Percentiles rank a stretch among this genome's conserved stretches.
These are phyloP conservation scores for Trichoplusia ni DNA, from an alignment of 1,140 invertebrate species.

Conservation along the genomic window DNA sequence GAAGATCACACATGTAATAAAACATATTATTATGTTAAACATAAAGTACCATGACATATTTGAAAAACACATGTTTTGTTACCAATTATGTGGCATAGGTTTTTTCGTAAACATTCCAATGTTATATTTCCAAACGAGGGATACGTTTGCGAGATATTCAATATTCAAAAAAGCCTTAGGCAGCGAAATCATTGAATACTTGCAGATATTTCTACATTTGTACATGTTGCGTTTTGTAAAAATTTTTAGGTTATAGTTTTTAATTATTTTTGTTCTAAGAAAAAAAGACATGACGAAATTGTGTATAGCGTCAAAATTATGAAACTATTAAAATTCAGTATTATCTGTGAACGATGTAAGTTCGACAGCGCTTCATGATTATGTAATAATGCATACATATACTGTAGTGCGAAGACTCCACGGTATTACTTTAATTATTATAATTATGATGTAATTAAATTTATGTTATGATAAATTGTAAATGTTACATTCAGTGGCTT, in stretches of 20 bases:
- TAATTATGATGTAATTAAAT: constrained; percentile 48
- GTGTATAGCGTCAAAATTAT: constrained; percentile 17
- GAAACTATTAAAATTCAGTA: constrained; percentile 19
- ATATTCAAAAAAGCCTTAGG: background rate
- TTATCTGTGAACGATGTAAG: constrained; percentile 13
- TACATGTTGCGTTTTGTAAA: background rate
- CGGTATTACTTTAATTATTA: constrained; percentile 39
- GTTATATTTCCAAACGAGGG: background rate
- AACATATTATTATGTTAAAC: background rate
- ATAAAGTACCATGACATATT: background rate
- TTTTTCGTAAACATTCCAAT: constrained; percentile 22
- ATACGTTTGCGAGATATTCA: background rate
- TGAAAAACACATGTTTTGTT: constrained; percentile 8
- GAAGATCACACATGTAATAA: constrained; percentile 44
- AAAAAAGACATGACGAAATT: background rate
- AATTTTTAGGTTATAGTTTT: constrained; percentile 20
- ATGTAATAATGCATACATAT: constrained; percentile 16
- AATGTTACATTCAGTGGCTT: constrained; percentile 63
- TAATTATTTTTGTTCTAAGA: constrained; percentile 5
- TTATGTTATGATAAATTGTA: constrained; percentile 61
- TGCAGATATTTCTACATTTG: background rate
- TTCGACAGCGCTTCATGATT: constrained; percentile 6
- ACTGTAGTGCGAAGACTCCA: background rate
- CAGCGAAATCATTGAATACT: background rate
- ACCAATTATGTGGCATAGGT: constrained; percentile 18